Base-by-base conservation (phyloP, 2,888 invertebrate genomes). In the Drosophila koepferae region DNA sequence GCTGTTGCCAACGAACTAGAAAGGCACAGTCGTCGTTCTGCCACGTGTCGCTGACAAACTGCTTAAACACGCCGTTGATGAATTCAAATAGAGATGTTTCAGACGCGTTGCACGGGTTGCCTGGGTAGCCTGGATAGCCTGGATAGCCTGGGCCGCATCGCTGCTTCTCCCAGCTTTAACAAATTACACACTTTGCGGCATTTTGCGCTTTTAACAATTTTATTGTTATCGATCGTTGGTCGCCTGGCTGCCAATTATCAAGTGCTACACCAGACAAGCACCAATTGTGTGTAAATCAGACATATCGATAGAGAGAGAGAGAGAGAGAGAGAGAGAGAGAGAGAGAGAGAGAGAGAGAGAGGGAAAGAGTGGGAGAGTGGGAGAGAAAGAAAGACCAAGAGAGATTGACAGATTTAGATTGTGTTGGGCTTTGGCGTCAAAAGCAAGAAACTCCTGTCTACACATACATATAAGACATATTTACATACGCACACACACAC, bases 111-210 rank as follows among this genome's bases (percentile, higher is more conserved):
- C 23, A 43, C 62, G 54, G 28, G 28, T 62, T 65, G 63, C 63
- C 54, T 28, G 59, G 53, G 63, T 9, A 38, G 51, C 48, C 59
- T 38, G 18, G 38, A 8, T 8, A 36, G 43, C 48, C 59, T 31
- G 23, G 23, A 8, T 16, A 14, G 16, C 40, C 16, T 40, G 40
- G n/a, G n/a, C 43, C 23, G 41, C 55, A 49, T 44, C 51, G 40
- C 43, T 36, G 64, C 67, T 48, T 23, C 28, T 16, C 23, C 54
- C 54, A 36, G 38, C 54, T 40, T 75, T 78, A 68, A 77, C 75
- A 81, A 86, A 89, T 89, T 79, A 89, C 89, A 87, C 82, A 85
- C 86, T 86, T 89, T 87, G 87, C 85, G 87, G 89, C 89, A 81
- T 89, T 89, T 89, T 86, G 89, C 86, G 86, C 85, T 87, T 86